These are phyloP conservation scores for Drosophila saltans DNA, from an alignment of 1,140 invertebrate species.

Conservation along the genomic window DNA sequence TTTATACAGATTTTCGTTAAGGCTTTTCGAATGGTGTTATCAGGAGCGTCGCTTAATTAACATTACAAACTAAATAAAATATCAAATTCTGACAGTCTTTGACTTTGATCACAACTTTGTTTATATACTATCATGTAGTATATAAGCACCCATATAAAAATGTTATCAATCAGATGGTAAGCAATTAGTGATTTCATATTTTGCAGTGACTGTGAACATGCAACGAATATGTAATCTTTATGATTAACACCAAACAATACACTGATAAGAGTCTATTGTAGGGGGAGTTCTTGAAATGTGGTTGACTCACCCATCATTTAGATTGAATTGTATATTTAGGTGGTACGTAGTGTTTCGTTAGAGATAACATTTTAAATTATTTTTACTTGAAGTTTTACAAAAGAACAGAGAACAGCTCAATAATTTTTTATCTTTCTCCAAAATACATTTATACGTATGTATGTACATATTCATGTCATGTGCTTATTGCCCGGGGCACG, in stretches of 20 bases:
- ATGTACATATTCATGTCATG: not conserved
- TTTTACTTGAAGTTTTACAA: not conserved
- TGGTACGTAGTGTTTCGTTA: not conserved
- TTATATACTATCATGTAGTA: no score
- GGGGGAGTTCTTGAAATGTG: not conserved
- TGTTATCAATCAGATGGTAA: not conserved
- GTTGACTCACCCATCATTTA: not conserved
- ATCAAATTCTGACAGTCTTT: not conserved
- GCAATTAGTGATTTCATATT: not conserved
- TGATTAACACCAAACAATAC: no score
- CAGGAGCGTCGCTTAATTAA: no score
- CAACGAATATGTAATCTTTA: not conserved
- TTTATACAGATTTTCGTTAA: no score
- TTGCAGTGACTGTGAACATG: constrained; percentile 1
- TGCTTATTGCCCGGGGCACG: not conserved
- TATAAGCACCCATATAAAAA: no score
- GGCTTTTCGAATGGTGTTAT: no score
- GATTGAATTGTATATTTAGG: not conserved
- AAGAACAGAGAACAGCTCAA: not conserved
- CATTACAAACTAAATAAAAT: not conserved
- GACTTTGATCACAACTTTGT: not conserved
- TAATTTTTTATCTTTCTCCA: not conserved
- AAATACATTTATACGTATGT: not conserved
- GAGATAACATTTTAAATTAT: not conserved
- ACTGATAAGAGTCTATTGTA: not conserved